Conservation (phyloP, 1,140 invertebrate genomes). For the Sesamia nonagrioides region DNA sequence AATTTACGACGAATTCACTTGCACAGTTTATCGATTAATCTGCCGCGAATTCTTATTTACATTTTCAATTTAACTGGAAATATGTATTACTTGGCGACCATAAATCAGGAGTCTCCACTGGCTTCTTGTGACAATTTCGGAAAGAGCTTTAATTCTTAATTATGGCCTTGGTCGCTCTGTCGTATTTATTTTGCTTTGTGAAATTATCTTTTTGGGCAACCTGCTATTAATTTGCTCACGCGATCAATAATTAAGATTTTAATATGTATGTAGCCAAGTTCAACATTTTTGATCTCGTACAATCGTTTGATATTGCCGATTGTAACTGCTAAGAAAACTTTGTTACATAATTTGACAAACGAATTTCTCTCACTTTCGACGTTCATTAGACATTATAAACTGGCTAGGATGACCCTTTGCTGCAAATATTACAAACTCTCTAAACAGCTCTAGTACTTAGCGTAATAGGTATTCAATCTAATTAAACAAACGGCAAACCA, state of each 20-base stretch:
- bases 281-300: constrained; percentile 46
- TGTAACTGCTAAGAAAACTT: background rate
- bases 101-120: constrained; percentile 72
- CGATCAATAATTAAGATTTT: constrained; percentile 75
- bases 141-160: constrained; percentile 81
- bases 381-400: no score
- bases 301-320: constrained; percentile 19
- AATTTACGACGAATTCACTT: constrained; percentile 54
- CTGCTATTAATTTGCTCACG: constrained; percentile 73
- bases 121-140: constrained; percentile 69
- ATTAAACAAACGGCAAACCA: background rate
- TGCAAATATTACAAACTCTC: background rate
- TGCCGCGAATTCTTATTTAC: constrained; percentile 61
- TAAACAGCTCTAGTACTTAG: background rate
- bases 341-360: background rate
- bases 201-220: constrained; percentile 65
- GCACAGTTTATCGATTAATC: constrained; percentile 67
- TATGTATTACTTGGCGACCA: constrained; percentile 68
- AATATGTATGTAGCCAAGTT: constrained; percentile 55
- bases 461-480: background rate
- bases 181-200: constrained; percentile 75
- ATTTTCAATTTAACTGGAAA: constrained; percentile 73
- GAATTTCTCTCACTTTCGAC: no score
- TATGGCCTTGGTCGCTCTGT: constrained; percentile 70
- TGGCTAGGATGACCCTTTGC: no score